These are phyloP conservation scores for Astropecten irregularis DNA, from an alignment of 53 echinoderm and acorn worm genomes.

Conservation along the genomic window DNA sequence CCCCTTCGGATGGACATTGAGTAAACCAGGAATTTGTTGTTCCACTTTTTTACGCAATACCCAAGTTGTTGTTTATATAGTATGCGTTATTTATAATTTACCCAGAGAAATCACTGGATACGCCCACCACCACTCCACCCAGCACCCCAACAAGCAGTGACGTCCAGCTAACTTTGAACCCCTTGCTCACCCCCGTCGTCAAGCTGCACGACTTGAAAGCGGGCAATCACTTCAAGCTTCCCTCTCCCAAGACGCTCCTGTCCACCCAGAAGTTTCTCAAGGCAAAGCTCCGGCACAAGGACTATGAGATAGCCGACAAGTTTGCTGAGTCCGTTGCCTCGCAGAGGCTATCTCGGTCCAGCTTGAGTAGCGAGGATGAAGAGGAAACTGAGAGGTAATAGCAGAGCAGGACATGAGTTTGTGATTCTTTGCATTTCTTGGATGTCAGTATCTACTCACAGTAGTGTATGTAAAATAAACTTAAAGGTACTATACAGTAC, in stretches of 20 bases:
- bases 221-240: conserved; percentile 19
- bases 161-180: neutral
- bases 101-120: conserved; percentile 37
- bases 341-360: conserved; percentile 76
- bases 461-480: too few relatives aligned
- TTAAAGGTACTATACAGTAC: too few relatives aligned
- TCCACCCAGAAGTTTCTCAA: conserved; percentile 32
- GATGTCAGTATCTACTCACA: too few relatives aligned
- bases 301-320: conserved; percentile 32
- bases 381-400: conserved; percentile 42
- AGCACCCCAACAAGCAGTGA: conserved; percentile 50
- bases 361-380: conserved; percentile 56
- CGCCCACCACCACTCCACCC: conserved; percentile 49
- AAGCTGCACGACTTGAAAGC: conserved; percentile 61
- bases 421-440: too few relatives aligned
- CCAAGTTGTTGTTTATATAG: too few relatives aligned
- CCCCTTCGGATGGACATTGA: too few relatives aligned
- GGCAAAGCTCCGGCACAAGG: conserved; percentile 24
- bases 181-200: conserved; percentile 67
- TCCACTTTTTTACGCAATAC: too few relatives aligned
- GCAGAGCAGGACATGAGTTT: neutral
- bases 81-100: too few relatives aligned
- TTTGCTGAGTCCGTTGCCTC: conserved; percentile 67
- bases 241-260: conserved; percentile 41
- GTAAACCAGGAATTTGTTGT: too few relatives aligned